Base-by-base conservation (phyloP, 2,113 vertebrate species). In the Ptilorrhoa leucosticta region DNA sequence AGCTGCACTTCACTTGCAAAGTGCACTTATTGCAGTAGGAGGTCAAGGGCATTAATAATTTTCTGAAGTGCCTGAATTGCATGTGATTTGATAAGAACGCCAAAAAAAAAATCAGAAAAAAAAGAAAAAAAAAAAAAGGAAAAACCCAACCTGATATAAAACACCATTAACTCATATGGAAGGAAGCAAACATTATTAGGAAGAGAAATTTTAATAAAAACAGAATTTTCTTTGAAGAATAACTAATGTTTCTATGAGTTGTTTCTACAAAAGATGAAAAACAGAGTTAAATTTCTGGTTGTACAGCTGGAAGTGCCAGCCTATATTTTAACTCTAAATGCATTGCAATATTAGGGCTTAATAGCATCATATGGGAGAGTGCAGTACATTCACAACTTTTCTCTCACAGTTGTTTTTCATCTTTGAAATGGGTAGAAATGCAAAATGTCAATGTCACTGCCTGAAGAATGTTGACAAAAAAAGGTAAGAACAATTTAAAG, bases 1-100 rank as follows among this genome's bases (percentile, higher is more conserved):
- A 65, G 23, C 37, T 61, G 44, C 65, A 71, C 17, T 92, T 84
- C 2, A 21, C 65, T 37, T 84, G 63, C 48, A 48, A 57, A 91
- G 26, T 53, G 57, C 23, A 79, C 10, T 87, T 65, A 79, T 7
- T 69, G 54, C 21, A 91, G 54, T 45, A 69, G 40, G 57, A 95
- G 57, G 61, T 94, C 73, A 94, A 93, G 89, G 63, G 19, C 35
- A 93, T 80, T 80, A 92, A 73, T 35, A 88, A 56, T 90, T 83
- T 93, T 90, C 31, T 88, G 76, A 77, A 92, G n/a, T 73, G 66
- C 37, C 37, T 57, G 28, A 85, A 76, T 40, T 72, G 33, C n/a
- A 48, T 56, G 17, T 50, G 40, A 65, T 80, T 65, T 53, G 83
- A 95, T 48, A 72, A 76, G 11, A 80, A 60, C 0, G 1, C 1